Evolutionary conservation across 2,797 vertebrate species (phyloP).

Genomic region (Falco novaeseelandiae): DNA sequence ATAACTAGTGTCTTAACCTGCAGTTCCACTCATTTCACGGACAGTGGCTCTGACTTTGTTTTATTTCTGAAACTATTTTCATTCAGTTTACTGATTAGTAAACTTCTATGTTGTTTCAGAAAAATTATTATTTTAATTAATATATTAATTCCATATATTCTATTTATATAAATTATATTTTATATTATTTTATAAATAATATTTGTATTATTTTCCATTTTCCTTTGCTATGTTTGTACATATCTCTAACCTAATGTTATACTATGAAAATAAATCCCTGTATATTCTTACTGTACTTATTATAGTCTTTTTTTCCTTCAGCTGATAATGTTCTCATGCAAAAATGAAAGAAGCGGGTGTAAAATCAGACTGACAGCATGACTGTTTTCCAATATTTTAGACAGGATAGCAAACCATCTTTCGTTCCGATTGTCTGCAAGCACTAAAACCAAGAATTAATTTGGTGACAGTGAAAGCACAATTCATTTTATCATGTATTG

Average conservation of each 20-base stretch:
- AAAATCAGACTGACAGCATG: neutral
- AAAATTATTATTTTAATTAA: neutral
- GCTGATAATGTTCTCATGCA: neutral
- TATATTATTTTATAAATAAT: too few species aligned
- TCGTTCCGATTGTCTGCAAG: neutral
- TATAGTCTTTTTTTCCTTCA: neutral
- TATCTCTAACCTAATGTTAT: neutral
- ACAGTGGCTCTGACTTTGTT: neutral
- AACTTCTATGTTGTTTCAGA: neutral
- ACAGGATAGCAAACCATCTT: neutral
- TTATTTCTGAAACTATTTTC: neutral
- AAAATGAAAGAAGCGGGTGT: neutral
- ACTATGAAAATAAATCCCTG: neutral
- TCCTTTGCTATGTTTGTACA: neutral
- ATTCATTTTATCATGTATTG: constrained; percentile 17
- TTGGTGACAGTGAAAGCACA: neutral
- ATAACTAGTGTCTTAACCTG: neutral
- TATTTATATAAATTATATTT: too few species aligned
- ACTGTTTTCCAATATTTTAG: neutral
- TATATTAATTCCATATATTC: too few species aligned
- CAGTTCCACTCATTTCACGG: neutral
- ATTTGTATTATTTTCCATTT: too few species aligned
- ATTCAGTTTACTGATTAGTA: neutral
- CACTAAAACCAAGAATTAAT: constrained; percentile 1
- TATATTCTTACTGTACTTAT: neutral